Evolutionary conservation across 2,113 vertebrate species (phyloP).

Genomic region (human): GRCh38 chr16:29287001-29287500

Average conservation of each 20-base stretch:
- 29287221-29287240: too few relatives aligned
- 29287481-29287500: rapidly evolving
- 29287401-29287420: too few relatives aligned
- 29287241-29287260: neutral
- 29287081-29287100: neutral
- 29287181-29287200: neutral
- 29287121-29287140: neutral
- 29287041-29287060: neutral
- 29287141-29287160: neutral
- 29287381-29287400: too few relatives aligned
- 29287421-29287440: too few relatives aligned
- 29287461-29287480: neutral
- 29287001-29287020: neutral
- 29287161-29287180: too few relatives aligned
- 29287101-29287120: too few relatives aligned
- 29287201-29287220: too few relatives aligned
- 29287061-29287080: neutral
- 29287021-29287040: neutral
- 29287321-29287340: neutral
- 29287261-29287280: neutral
- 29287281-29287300: too few relatives aligned
- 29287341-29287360: too few relatives aligned
- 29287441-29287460: too few relatives aligned
- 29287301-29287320: neutral
- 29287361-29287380: neutral